Evolutionary conservation across 2,797 vertebrate genomes (phyloP).

Genomic region (Helostoma temminkii): DNA sequence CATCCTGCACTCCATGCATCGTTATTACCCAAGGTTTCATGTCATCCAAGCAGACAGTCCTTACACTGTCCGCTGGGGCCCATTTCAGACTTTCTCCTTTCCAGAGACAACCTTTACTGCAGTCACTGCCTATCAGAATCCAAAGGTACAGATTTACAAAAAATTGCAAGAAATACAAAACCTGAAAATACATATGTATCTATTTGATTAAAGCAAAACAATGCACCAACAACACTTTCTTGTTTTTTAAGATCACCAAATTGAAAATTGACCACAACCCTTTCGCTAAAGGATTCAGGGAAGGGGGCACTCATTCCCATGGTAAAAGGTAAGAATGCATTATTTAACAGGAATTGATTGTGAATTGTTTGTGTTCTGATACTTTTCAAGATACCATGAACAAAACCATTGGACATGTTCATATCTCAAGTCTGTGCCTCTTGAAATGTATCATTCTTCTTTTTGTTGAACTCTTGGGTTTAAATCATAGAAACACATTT

Average conservation of each 20-base stretch:
- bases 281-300: conserved; percentile 90
- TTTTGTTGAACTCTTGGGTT: too few species aligned
- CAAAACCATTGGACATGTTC: too few species aligned
- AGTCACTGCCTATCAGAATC: conserved; percentile 93
- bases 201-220: neutral
- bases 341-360: too few species aligned
- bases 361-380: neutral
- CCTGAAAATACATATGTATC: too few species aligned
- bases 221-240: neutral
- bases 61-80: conserved; percentile 87
- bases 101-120: conserved; percentile 90
- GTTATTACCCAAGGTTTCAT: conserved; percentile 91
- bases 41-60: conserved; percentile 90
- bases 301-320: conserved; percentile 83
- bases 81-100: conserved; percentile 90
- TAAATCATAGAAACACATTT: neutral
- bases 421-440: too few species aligned
- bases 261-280: conserved; percentile 92
- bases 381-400: neutral
- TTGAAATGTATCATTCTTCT: too few species aligned
- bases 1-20: conserved; percentile 94
- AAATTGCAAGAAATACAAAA: too few species aligned
- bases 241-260: conserved; percentile 85
- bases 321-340: conserved; percentile 60
- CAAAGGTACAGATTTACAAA: conserved; percentile 79